Percentiles rank a stretch among this genome's conserved stretches.
phyloP scores from a whole-genome alignment of 2,797 vertebrate genomes.

The Pagetopsis macropterus region DNA sequence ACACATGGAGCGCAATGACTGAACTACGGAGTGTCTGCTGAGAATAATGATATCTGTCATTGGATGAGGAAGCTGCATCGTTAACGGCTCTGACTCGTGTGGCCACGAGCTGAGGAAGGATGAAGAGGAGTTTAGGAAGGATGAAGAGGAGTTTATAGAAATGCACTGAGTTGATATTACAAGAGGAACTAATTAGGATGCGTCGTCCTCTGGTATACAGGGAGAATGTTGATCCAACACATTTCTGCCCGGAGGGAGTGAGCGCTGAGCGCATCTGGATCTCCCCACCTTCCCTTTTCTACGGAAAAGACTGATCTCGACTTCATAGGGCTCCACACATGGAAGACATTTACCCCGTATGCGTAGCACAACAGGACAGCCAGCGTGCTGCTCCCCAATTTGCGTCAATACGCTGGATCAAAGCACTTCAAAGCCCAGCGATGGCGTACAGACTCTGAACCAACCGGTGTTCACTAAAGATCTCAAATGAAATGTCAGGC shows the following conservation, averaged over 20 bases:
- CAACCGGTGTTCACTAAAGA: slow-evolving; percentile 57
- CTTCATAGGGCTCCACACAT: slow-evolving; percentile 79
- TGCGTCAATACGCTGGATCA: slow-evolving; percentile 79
- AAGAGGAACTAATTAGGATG: slow-evolving; percentile 37
- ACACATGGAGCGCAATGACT: slow-evolving; percentile 76
- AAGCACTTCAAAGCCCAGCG: slow-evolving; percentile 74
- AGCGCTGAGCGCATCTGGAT: slow-evolving; percentile 63
- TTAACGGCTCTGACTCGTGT: slow-evolving; percentile 42
- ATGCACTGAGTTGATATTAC: slow-evolving; percentile 26
- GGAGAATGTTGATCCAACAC: slow-evolving; percentile 54
- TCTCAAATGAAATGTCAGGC: slow-evolving; percentile 44
- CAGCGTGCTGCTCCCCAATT: slow-evolving; percentile 75
- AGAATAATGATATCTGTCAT: slow-evolving; percentile 45
- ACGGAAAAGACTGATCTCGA: slow-evolving; percentile 74
- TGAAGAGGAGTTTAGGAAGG: slow-evolving; percentile 1
- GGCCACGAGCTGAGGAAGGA: slow-evolving; percentile 11
- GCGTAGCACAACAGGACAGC: slow-evolving; percentile 77
- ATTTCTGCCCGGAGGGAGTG: slow-evolving; percentile 54
- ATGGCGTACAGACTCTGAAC: slow-evolving; percentile 66
- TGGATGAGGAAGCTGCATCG: slow-evolving; percentile 23
- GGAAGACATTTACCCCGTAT: slow-evolving; percentile 80
- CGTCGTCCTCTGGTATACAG: slow-evolving; percentile 14
- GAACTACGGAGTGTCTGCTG: slow-evolving; percentile 45
- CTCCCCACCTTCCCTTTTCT: slow-evolving; percentile 62
- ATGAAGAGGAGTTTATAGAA: slow-evolving; percentile 43